A percentile compares a stretch with the other conserved stretches of the same genome.
Conservation (phyloP, 2,888 invertebrate genomes). For the Ectobius pallidus region DNA sequence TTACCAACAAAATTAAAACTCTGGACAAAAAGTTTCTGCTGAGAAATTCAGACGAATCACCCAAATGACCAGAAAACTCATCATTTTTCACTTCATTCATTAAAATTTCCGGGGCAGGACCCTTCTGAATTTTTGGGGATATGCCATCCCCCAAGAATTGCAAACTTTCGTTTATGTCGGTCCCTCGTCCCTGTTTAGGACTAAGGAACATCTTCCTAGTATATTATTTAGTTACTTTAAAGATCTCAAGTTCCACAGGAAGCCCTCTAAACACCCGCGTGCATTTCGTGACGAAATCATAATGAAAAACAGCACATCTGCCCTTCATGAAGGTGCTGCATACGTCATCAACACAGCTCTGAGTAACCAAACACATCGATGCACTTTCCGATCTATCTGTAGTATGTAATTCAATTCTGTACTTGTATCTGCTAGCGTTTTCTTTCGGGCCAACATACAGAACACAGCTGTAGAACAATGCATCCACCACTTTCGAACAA, state of each 20-base stretch:
- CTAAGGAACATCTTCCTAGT: too few relatives aligned
- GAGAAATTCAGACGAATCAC: too few relatives aligned
- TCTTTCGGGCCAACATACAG: neutral
- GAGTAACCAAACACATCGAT: neutral
- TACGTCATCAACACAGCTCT: neutral
- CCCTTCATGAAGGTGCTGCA: neutral
- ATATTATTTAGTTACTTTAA: too few relatives aligned
- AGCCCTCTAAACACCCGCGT: neutral
- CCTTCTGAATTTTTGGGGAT: too few relatives aligned
- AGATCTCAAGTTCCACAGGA: neutral
- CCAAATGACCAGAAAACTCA: too few relatives aligned
- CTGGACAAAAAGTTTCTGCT: too few relatives aligned
- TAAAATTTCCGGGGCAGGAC: too few relatives aligned
- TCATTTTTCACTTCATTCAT: too few relatives aligned
- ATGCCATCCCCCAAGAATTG: too few relatives aligned
- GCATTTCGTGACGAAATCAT: constrained; percentile 6
- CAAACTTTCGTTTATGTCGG: too few relatives aligned
- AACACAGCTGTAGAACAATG: neutral
- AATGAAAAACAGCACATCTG: neutral
- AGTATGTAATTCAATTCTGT: neutral
- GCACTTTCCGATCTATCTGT: neutral
- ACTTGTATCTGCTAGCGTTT: neutral
- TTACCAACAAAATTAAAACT: too few relatives aligned
- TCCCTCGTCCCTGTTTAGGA: too few relatives aligned
- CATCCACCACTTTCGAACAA: neutral